phyloP scores from a whole-genome alignment of 2,888 invertebrate genomes.

The Phyto melanocephala region DNA sequence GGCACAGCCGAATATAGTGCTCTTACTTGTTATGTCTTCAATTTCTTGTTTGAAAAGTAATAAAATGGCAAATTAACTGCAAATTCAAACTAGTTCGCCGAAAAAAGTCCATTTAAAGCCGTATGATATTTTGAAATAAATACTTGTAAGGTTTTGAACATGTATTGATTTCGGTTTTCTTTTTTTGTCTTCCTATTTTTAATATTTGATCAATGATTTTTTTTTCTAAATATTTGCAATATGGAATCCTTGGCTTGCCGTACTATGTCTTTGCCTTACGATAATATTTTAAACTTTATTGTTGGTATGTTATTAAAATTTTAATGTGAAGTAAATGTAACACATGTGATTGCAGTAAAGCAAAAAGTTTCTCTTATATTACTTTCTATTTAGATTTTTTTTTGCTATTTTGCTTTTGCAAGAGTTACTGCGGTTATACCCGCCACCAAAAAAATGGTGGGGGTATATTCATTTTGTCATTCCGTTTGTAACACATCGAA shows the following conservation, averaged over 20 bases:
- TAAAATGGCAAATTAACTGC: neutral
- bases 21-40: too few relatives aligned
- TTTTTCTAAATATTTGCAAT: neutral
- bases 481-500: too few relatives aligned
- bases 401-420: neutral
- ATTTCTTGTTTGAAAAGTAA: neutral
- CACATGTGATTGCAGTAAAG: slow-evolving; percentile 28
- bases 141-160: neutral
- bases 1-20: too few relatives aligned
- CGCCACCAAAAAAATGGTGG: too few relatives aligned
- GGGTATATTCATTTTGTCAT: too few relatives aligned
- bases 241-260: neutral
- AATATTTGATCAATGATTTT: neutral
- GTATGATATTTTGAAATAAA: neutral
- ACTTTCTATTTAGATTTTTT: too few relatives aligned
- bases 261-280: neutral
- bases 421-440: too few relatives aligned
- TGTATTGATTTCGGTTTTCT: neutral
- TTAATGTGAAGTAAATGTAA: slow-evolving; percentile 17
- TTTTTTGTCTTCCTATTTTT: too few relatives aligned
- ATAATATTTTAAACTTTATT: neutral
- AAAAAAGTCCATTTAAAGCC: neutral
- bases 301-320: slow-evolving; percentile 8
- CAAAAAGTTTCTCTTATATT: neutral
- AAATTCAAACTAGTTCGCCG: neutral